A percentile compares a stretch with the other conserved stretches of the same genome.
Conservation (phyloP, 1,140 invertebrate species). For the Thaumetopoea pityocampa region DNA sequence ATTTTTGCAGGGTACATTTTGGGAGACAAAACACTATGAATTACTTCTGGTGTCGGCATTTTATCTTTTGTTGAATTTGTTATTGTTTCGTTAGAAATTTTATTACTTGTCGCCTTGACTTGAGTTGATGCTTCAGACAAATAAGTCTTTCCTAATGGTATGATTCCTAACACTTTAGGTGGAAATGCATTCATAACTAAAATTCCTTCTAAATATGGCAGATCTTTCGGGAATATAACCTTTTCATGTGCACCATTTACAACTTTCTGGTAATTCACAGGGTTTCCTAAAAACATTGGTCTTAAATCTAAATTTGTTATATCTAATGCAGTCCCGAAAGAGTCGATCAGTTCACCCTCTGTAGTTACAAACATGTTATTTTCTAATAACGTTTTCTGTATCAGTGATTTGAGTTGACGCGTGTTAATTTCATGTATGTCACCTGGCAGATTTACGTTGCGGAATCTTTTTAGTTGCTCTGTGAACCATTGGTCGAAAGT, state of each 20-base stretch:
- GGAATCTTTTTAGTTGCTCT: constrained; percentile 19
- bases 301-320: constrained; percentile 27
- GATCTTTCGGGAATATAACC: constrained; percentile 13
- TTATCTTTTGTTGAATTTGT: neutral
- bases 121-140: constrained; percentile 6
- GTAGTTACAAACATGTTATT: constrained; percentile 24
- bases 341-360: constrained; percentile 25
- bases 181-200: constrained; percentile 24
- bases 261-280: constrained; percentile 19
- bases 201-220: constrained; percentile 31
- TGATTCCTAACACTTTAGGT: constrained; percentile 31
- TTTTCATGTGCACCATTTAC: constrained; percentile 3
- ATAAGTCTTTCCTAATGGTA: constrained; percentile 31
- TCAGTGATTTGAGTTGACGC: constrained; percentile 17
- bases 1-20: too few species aligned
- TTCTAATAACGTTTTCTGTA: constrained; percentile 25
- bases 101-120: neutral
- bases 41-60: neutral
- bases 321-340: constrained; percentile 18
- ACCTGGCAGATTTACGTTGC: constrained; percentile 2
- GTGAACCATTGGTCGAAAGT: constrained; percentile 31
- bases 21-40: too few species aligned
- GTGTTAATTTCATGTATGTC: constrained; percentile 16
- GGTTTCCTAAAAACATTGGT: constrained; percentile 33
- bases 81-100: neutral